A percentile compares a stretch with the other conserved stretches of the same genome.
Conservation (phyloP, 2,113 vertebrate genomes). For the Colinus virginianus region DNA sequence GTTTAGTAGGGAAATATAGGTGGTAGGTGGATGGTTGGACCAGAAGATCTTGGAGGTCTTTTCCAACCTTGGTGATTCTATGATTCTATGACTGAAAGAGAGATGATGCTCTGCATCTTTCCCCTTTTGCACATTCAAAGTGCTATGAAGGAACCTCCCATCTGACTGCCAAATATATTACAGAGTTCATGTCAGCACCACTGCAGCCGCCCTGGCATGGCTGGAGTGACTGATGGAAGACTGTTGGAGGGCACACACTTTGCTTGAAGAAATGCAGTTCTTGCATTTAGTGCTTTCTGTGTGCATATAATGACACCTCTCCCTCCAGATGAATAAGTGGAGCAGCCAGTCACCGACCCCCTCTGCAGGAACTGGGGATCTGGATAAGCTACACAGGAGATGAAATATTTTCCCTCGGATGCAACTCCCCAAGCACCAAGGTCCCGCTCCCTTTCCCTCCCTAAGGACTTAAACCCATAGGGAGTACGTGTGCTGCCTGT, state of each 20-base stretch:
- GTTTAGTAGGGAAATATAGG: too few relatives aligned
- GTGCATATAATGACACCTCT: not conserved
- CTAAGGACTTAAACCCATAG: not conserved
- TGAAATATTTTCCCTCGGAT: not conserved
- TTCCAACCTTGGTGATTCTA: too few relatives aligned
- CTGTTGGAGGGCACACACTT: not conserved
- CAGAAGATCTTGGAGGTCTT: too few relatives aligned
- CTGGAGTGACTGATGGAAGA: not conserved
- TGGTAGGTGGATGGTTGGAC: too few relatives aligned
- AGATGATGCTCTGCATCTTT: not conserved
- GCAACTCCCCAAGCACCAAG: not conserved
- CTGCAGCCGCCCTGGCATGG: constrained; percentile 15
- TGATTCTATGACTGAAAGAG: not conserved
- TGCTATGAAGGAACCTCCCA: not conserved
- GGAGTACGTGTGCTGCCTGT: not conserved
- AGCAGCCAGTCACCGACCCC: not conserved
- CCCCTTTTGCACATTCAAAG: not conserved
- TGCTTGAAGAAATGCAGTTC: not conserved
- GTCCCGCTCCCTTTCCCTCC: not conserved
- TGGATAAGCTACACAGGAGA: rapidly evolving
- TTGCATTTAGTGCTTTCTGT: not conserved
- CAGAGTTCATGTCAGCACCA: not conserved
- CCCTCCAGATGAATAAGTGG: rapidly evolving
- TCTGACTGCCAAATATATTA: not conserved
- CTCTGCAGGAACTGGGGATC: rapidly evolving